Base-by-base conservation (phyloP, 92 coral and sea anemone species). In the Epizoanthus ramosus region DNA sequence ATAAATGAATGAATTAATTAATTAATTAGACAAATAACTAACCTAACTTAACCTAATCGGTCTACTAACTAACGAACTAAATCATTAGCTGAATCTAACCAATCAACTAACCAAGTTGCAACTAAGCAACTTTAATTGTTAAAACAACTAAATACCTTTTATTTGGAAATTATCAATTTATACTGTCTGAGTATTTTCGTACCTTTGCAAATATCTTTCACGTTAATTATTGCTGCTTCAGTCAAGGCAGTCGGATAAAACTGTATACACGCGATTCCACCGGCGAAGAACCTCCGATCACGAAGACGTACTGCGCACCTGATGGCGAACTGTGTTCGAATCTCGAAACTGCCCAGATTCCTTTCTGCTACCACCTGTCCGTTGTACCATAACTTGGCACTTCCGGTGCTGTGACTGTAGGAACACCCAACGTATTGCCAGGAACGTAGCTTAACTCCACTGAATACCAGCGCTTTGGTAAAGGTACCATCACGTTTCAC, bases 381-480 rank as follows among this genome's bases (percentile, higher is more conserved):
- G 50, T 90, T 89, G 9, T 84, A 72, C 96, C 96, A 92, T 84
- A 92, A 61, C 21, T 86, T 83, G 18, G 75, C 88, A 4, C n/a
- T 66, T 33, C 96, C 96, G 15, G 93, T 79, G 3, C 72, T 69
- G 31, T 83, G 65, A 25, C 87, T 87, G 60, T 92, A 92, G 33
- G 96, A 74, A 15, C 90, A 89, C 3, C 96, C 96, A 2, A 92
- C 84, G 9, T 37, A 92, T 28, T 85, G 86, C 96, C 96, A 92
- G n/a, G 73, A 47, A 35, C 82, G 68, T 24, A 79, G 73, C 22
- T 64, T 75, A 68, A 92, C 66, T 53, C 83, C 81, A n/a, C 63
- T 77, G 22, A 60, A 79, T 33, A 39, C 64, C 75, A 93, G 33
- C 1, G 77, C 85, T 56, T 73, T 72, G 28, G 92, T 83, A 10